Evolutionary conservation across 2,888 invertebrate genomes (phyloP).

Genomic region (Aleiodes leptofemur): DNA sequence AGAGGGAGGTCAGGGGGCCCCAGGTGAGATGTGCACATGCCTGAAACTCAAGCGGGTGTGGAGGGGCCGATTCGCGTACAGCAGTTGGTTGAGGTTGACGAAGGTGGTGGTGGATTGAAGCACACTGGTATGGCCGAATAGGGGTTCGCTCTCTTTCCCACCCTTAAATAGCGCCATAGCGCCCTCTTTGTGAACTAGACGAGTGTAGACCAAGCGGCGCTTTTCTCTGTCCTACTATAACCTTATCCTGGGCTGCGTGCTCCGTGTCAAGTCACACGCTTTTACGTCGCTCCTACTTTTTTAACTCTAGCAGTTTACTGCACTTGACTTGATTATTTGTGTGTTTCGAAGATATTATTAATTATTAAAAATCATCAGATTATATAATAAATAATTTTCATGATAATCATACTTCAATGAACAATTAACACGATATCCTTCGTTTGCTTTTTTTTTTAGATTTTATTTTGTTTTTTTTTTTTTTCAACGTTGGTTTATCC

Average conservation of each 20-base stretch:
- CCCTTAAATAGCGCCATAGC: conserved; percentile 64
- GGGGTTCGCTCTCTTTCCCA: conserved; percentile 57
- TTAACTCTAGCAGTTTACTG: not conserved
- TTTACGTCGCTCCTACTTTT: conserved; percentile 49
- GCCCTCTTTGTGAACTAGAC: conserved; percentile 61
- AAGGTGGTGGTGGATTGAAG: conserved; percentile 17
- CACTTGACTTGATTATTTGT: conserved; percentile 1
- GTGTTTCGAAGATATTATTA: not conserved
- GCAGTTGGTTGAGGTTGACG: conserved; percentile 28
- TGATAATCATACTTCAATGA: not conserved
- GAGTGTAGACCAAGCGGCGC: conserved; percentile 44
- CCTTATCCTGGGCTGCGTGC: conserved; percentile 60
- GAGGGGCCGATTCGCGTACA: conserved; percentile 29
- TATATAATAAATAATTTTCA: too few relatives aligned
- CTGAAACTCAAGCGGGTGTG: conserved; percentile 34
- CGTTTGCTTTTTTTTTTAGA: conserved; percentile 4
- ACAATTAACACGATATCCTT: not conserved
- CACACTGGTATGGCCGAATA: conserved; percentile 50
- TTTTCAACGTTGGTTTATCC: not conserved
- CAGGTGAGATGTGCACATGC: conserved; percentile 25
- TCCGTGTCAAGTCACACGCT: conserved; percentile 55
- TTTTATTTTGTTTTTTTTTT: conserved; percentile 13
- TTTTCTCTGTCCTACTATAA: conserved; percentile 57
- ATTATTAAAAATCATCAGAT: too few relatives aligned
- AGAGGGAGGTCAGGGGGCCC: conserved; percentile 2